These are phyloP conservation scores for Sphyrna mokarran DNA, from an alignment of 2,113 vertebrate species.

Conservation along the genomic window DNA sequence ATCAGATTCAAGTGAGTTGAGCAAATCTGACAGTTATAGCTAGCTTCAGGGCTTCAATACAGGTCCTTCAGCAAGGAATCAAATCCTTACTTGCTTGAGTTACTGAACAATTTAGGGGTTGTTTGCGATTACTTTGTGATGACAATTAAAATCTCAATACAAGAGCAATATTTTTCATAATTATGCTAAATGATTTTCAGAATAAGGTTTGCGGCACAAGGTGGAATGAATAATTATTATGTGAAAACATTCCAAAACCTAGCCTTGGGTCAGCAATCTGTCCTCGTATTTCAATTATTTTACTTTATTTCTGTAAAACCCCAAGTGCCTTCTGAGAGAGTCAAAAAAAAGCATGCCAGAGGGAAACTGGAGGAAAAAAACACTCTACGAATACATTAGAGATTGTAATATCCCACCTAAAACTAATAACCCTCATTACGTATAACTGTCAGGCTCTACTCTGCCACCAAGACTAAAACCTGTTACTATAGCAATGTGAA, in stretches of 20 bases:
- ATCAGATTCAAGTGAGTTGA: neutral
- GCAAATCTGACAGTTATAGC: constrained; percentile 5
- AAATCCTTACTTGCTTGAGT: neutral
- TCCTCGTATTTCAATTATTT: constrained; percentile 5
- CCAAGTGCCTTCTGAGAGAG: neutral
- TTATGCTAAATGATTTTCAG: neutral
- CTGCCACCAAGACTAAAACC: neutral
- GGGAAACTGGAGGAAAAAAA: neutral
- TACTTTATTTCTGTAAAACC: neutral
- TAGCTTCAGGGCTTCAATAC: neutral
- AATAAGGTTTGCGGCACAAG: neutral
- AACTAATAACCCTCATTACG: constrained; percentile 6
- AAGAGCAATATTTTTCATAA: neutral
- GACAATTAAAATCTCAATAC: neutral
- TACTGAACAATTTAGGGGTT: neutral
- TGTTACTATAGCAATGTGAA: constrained; percentile 23
- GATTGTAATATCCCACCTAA: neutral
- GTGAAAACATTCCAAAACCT: neutral
- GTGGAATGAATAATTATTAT: neutral
- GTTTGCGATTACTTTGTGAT: neutral
- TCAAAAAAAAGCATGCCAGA: neutral
- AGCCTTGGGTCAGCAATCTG: constrained; percentile 17
- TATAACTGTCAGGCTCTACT: neutral
- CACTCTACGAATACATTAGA: neutral
- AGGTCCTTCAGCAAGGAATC: neutral